Conservation (phyloP, 2,797 vertebrate genomes). For the Galagoides demidoff region DNA sequence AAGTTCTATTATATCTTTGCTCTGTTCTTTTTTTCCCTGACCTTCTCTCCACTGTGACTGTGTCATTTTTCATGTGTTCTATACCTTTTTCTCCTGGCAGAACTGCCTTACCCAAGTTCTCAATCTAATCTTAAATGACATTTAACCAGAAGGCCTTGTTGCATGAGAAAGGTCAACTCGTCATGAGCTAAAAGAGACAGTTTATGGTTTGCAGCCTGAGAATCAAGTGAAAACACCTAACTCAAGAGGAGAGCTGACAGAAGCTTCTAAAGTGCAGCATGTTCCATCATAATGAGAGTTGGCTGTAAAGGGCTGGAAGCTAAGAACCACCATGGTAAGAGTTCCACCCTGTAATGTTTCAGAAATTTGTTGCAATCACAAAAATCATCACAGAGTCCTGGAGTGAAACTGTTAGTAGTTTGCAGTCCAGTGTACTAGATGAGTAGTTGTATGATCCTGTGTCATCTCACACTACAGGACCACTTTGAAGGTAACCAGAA, state of each 20-base stretch:
- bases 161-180: background rate
- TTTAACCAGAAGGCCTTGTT: background rate
- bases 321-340: background rate
- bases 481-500: background rate
- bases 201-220: background rate
- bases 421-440: background rate
- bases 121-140: background rate
- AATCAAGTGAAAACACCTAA: background rate
- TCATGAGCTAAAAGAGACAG: background rate
- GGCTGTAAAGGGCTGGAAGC: background rate
- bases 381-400: background rate
- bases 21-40: background rate
- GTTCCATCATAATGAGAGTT: background rate
- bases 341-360: background rate
- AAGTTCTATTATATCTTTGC: background rate
- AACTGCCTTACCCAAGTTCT: background rate
- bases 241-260: background rate
- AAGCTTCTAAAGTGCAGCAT: background rate
- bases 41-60: background rate
- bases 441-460: background rate
- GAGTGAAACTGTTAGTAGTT: background rate
- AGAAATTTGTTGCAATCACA: background rate
- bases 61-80: background rate
- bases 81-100: background rate
- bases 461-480: background rate